phyloP scores from a whole-genome alignment of 2,797 vertebrate genomes.

The Hybognathus amarus region DNA sequence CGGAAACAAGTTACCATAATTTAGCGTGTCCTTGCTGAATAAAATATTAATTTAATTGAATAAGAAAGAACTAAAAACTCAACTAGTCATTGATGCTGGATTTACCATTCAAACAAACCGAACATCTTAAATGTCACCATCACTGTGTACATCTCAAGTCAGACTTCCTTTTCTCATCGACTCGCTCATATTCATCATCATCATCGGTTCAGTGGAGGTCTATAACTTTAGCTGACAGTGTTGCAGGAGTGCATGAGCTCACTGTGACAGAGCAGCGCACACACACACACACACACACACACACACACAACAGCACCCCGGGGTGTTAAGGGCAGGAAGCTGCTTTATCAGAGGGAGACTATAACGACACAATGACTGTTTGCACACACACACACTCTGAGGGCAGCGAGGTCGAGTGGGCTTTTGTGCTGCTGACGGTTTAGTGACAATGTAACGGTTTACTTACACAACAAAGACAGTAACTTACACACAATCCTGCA shows the following conservation, averaged over 20 bases:
- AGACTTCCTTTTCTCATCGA: not conserved
- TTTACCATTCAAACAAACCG: not conserved
- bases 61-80: not conserved
- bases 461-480: slow-evolving; percentile 49
- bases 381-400: slow-evolving; percentile 44
- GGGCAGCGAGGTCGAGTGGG: not conserved
- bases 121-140: not conserved
- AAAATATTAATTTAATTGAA: not conserved
- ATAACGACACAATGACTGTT: slow-evolving; percentile 80
- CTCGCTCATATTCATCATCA: not conserved
- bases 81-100: not conserved
- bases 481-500: not conserved
- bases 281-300: no score
- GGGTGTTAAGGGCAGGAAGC: slow-evolving; percentile 79
- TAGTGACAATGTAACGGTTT: slow-evolving; percentile 1
- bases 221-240: not conserved
- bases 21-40: not conserved
- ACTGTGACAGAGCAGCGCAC: slow-evolving; percentile 65
- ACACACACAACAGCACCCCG: slow-evolving; percentile 58
- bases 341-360: slow-evolving; percentile 79
- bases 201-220: not conserved
- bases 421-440: not conserved
- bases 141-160: not conserved
- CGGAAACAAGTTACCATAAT: not conserved
- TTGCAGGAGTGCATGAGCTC: slow-evolving; percentile 61